A percentile compares a stretch with the other conserved stretches of the same genome.
Evolutionary conservation across 2,113 vertebrate genomes (phyloP).

Genomic region (Polypterus senegalus): DNA sequence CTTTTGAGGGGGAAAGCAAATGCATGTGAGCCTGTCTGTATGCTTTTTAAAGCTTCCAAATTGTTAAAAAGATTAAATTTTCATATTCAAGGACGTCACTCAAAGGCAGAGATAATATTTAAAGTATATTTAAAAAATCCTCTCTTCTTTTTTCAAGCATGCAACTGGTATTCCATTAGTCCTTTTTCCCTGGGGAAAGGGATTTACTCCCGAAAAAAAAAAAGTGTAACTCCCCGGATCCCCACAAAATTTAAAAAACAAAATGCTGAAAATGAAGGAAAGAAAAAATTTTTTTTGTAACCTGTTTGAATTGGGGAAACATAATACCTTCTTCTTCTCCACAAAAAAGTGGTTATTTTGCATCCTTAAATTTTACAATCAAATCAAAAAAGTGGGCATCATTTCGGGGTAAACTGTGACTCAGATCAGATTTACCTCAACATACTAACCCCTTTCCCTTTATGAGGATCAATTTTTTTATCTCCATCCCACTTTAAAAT

Average conservation of each 20-base stretch:
- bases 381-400: constrained; percentile 50
- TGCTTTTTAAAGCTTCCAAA: too few relatives aligned
- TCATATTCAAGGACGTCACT: too few relatives aligned
- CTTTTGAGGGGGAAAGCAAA: too few relatives aligned
- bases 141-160: too few relatives aligned
- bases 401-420: constrained; percentile 45
- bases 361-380: constrained; percentile 28
- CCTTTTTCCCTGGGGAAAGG: too few relatives aligned
- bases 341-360: constrained; percentile 10
- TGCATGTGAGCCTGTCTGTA: too few relatives aligned
- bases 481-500: not conserved
- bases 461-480: constrained; percentile 30
- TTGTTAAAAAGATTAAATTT: too few relatives aligned
- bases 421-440: constrained; percentile 45
- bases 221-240: too few relatives aligned
- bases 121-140: too few relatives aligned
- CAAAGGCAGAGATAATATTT: too few relatives aligned
- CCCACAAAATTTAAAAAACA: constrained; percentile 1
- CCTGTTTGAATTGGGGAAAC: constrained; percentile 37
- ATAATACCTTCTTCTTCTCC: constrained; percentile 16
- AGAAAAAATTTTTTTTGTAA: constrained; percentile 48
- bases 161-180: too few relatives aligned
- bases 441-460: constrained; percentile 32
- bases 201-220: too few relatives aligned
- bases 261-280: constrained; percentile 40